These are phyloP conservation scores for Zosterops japonicus DNA, from an alignment of 2,113 vertebrate genomes.

Conservation along the genomic window DNA sequence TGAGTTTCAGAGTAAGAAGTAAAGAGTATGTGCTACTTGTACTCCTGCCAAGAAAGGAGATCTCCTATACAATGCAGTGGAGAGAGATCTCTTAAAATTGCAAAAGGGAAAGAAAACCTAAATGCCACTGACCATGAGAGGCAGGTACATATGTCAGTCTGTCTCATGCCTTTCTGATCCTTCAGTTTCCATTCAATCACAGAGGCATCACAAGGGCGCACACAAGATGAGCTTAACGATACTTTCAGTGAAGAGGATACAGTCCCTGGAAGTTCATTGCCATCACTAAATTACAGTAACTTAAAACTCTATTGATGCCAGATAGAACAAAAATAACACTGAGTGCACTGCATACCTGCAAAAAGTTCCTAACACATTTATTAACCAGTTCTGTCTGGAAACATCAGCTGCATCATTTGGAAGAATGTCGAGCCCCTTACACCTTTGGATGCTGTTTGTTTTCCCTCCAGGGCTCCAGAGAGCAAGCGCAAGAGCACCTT, in stretches of 20 bases:
- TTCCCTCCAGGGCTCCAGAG: slow-evolving; percentile 84
- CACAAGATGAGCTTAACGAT: not conserved
- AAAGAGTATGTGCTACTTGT: too few relatives aligned
- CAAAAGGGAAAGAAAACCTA: not conserved
- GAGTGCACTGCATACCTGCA: not conserved
- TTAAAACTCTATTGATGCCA: not conserved
- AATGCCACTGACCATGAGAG: not conserved
- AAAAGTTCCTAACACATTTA: not conserved
- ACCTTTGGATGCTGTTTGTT: not conserved
- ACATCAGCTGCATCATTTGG: not conserved
- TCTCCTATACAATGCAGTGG: not conserved
- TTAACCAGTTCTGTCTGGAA: not conserved
- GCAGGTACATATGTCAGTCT: not conserved
- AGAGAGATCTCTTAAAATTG: not conserved
- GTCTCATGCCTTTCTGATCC: not conserved
- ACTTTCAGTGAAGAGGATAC: not conserved
- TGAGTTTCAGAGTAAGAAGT: not conserved
- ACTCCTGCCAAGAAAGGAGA: not conserved
- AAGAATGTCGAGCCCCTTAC: not conserved
- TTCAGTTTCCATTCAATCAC: not conserved
- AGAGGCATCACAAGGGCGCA: not conserved
- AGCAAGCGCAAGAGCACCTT: slow-evolving; percentile 89
- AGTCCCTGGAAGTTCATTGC: not conserved
- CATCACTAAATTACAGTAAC: not conserved
- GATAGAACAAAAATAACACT: not conserved